Conservation (phyloP, 2,113 vertebrate genomes). For the Turnix velox region DNA sequence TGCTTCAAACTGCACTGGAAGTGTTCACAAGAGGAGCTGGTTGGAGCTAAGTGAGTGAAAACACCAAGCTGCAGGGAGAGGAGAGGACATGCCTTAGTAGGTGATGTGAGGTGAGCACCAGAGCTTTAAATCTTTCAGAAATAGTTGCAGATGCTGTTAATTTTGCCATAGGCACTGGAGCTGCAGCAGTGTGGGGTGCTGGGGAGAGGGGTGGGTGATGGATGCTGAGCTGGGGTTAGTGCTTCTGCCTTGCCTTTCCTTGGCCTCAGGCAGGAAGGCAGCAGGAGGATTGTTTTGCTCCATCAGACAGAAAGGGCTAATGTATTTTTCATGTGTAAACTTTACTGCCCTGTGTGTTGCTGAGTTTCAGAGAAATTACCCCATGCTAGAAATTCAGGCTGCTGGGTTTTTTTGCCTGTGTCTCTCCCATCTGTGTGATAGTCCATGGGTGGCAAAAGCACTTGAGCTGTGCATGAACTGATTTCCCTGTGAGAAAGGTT, state of each 20-base stretch:
- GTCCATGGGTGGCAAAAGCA: not conserved
- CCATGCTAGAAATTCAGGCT: not conserved
- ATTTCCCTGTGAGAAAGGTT: accelerated
- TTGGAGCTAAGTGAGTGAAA: accelerated
- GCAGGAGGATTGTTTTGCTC: not conserved
- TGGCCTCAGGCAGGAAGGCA: accelerated
- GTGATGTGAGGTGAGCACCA: not conserved
- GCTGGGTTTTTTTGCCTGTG: not conserved
- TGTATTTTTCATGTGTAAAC: not conserved
- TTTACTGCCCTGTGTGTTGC: not conserved
- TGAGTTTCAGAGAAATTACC: not conserved
- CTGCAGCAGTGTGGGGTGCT: accelerated
- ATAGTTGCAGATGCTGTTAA: not conserved
- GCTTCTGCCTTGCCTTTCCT: not conserved
- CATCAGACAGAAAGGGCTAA: not conserved
- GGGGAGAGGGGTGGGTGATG: not conserved
- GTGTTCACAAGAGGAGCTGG: not conserved
- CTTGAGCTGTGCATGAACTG: not conserved
- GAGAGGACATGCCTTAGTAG: not conserved
- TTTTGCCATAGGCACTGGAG: accelerated
- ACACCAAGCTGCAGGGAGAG: not conserved
- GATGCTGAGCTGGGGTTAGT: accelerated
- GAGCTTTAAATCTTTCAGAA: not conserved
- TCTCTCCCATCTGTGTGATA: not conserved
- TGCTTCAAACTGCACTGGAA: accelerated